Base-by-base conservation (phyloP, 2,113 vertebrate species). In the Percopsis transmontana region DNA sequence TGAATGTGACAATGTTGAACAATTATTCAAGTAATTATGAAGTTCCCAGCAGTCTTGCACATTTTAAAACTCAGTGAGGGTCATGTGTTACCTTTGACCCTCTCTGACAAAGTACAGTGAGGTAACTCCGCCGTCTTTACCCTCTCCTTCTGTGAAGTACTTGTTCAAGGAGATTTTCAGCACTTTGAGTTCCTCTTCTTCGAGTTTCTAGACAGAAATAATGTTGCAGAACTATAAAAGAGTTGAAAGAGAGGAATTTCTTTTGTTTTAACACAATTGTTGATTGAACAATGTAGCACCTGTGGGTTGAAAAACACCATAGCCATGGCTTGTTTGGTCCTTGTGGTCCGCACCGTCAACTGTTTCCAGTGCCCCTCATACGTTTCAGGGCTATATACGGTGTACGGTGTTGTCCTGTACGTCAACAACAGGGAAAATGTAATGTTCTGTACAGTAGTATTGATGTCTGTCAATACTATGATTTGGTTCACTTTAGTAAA, bases 321-420 rank as follows among this genome's bases (percentile, higher is more conserved):
- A 2, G 94, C 96, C 97, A 99, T 97, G 70, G 96, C 76, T 70
- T 98, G 92, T 38, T 89, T 85, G 0, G 70, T 92, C 68, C 94
- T 91, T 15, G 93, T 96, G 18, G 93, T 97, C 3, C 96, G 92
- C 2, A 99, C 96, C 0, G 97, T 99, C 53, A 99, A 92, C 89
- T 98, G 97, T 48, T 95, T 97, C 97, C 97, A 99, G 90, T 99
- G 94, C 5, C 97, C 97, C 0, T 94, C 93, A 0, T 99, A 99
- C 0, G 95, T 96, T 83, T 99, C 96, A 0, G 97, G 97, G 77
- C 95, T 93, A 80, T 99, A 99, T 23, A 96, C 95, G 0, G 89
- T 88, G 79, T 95, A 98, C 0, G 93, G 82, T 2, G 94, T 96
- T 0, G 94, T 94, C 88, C 97, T 99, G 90, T 24, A 24, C 12